A percentile compares a stretch with the other conserved stretches of the same genome.
phyloP scores from a whole-genome alignment of 2,113 vertebrate species.

The Dissostichus mawsoni region DNA sequence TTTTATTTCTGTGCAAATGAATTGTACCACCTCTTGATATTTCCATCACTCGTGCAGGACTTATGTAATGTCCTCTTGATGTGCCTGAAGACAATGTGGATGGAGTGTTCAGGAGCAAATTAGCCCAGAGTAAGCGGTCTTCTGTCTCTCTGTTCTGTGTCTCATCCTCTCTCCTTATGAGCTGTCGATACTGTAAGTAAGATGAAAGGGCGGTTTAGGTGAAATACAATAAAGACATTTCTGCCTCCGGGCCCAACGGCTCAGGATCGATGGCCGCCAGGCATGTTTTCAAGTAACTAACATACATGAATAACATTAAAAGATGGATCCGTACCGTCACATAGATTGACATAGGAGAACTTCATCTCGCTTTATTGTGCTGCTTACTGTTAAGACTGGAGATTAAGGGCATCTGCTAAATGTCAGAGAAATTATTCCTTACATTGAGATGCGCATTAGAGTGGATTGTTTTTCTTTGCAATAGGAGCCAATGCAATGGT shows the following conservation, averaged over 20 bases:
- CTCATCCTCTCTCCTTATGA: constrained; percentile 28
- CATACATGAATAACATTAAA: constrained; percentile 69
- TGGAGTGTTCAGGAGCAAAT: constrained; percentile 47
- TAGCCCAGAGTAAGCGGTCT: constrained; percentile 36
- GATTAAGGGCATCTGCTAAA: constrained; percentile 31
- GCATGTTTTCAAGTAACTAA: constrained; percentile 80
- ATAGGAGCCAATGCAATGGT: constrained; percentile 1
- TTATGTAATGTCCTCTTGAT: constrained; percentile 16
- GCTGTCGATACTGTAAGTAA: constrained; percentile 77
- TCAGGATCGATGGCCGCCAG: constrained; percentile 73
- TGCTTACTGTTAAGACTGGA: background rate
- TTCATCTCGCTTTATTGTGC: constrained; percentile 16
- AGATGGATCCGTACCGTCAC: constrained; percentile 59
- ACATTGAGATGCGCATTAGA: constrained; percentile 14
- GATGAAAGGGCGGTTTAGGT: constrained; percentile 79
- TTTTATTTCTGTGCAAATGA: constrained; percentile 26
- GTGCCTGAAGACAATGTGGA: constrained; percentile 24
- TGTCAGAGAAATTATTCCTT: constrained; percentile 22
- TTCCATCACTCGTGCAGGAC: constrained; percentile 4
- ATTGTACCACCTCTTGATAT: constrained; percentile 35
- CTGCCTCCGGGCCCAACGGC: constrained; percentile 59
- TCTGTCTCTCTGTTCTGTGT: constrained; percentile 16
- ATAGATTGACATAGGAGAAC: constrained; percentile 42
- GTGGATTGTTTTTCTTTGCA: constrained; percentile 38
- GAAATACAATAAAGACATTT: constrained; percentile 84